A percentile compares a stretch with the other conserved stretches of the same genome.
These are phyloP conservation scores for Forbesichthys agassizii DNA, from an alignment of 2,113 vertebrate genomes.

Conservation along the genomic window DNA sequence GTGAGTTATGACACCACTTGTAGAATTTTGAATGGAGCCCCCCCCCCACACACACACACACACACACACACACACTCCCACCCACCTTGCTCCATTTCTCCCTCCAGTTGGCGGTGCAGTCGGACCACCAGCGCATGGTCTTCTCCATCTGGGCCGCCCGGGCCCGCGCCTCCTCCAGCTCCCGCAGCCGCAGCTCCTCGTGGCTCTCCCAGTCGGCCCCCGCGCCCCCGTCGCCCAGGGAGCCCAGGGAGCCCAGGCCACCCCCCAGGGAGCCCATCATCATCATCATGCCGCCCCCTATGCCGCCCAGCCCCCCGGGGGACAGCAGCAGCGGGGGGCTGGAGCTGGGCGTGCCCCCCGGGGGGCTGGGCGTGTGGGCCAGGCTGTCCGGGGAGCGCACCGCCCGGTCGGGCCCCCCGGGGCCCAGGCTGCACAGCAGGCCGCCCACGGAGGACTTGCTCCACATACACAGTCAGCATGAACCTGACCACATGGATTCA, in stretches of 20 bases:
- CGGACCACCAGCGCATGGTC: slow-evolving; percentile 99
- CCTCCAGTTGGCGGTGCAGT: slow-evolving; percentile 98
- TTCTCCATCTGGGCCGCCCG: slow-evolving; percentile 97
- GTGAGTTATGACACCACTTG: too few species aligned
- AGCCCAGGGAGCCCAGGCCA: slow-evolving; percentile 68
- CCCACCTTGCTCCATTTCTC: slow-evolving; percentile 97
- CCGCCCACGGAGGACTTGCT: slow-evolving; percentile 59
- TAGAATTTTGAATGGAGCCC: too few species aligned
- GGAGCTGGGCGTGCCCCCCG: slow-evolving; percentile 85
- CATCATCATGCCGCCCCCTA: slow-evolving; percentile 44
- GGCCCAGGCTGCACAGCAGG: slow-evolving; percentile 83
- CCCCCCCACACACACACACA: too few species aligned
- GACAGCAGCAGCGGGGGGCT: slow-evolving; percentile 82
- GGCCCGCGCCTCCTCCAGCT: slow-evolving; percentile 93
- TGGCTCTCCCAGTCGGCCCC: slow-evolving; percentile 93
- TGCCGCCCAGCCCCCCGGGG: slow-evolving; percentile 73
- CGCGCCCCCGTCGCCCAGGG: slow-evolving; percentile 61
- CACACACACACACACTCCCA: too few species aligned
- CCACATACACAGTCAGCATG: too few species aligned
- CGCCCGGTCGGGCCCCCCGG: slow-evolving; percentile 78
- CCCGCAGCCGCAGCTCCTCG: slow-evolving; percentile 90
- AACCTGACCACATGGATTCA: too few species aligned
- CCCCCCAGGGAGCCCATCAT: slow-evolving; percentile 48
- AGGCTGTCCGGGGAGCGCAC: slow-evolving; percentile 83
- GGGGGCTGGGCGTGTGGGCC: slow-evolving; percentile 82